Base-by-base conservation (phyloP, 1,140 invertebrate species). In the Formica selysi region DNA sequence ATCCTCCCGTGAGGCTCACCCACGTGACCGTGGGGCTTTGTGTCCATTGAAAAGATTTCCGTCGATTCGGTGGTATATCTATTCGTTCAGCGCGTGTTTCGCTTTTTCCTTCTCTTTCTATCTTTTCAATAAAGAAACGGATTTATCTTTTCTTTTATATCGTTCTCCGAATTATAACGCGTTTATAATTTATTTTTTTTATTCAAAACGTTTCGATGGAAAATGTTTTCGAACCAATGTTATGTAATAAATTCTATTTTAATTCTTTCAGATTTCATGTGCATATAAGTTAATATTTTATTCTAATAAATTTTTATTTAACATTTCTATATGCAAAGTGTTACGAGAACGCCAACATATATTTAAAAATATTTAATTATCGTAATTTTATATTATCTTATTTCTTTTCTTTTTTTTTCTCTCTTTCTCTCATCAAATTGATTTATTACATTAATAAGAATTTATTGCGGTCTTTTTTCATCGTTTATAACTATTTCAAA, bases 1-100 rank as follows among this genome's bases (percentile, higher is more conserved):
- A 90, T 87, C 76, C 86, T 61, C 64, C 64, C 59, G 76, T 41
- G 65, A 32, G 54, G 73, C 81, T 89, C 84, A 80, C 89, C 85
- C 73, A 70, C 62, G 57, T 61, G 87, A 79, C 64, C 29, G 26
- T 86, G 48, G 38, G 16, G 76, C 57, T 41, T 80, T 62, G 38
- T 71, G 48, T 26, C 44, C 59, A 71, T 44, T 64, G 67, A 86
- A 80, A 88, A 74, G 67, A 89, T 83, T 89, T 84, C 79, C 87
- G 65, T 89, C 89, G 89, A 89, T 70, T 78, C 79, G 32, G 38
- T 67, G 65, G 61, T 54, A 51, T 51, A 71, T 68, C 76, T 89
- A 78, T 44, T 38, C 68, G 64, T 65, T 80, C 44, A 57, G 64
- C 44, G 29, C 57, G 38, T 19, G 13, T 73, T 59, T 61, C 68